phyloP scores from a whole-genome alignment of 2,797 vertebrate genomes.

The Valencia hispanica region DNA sequence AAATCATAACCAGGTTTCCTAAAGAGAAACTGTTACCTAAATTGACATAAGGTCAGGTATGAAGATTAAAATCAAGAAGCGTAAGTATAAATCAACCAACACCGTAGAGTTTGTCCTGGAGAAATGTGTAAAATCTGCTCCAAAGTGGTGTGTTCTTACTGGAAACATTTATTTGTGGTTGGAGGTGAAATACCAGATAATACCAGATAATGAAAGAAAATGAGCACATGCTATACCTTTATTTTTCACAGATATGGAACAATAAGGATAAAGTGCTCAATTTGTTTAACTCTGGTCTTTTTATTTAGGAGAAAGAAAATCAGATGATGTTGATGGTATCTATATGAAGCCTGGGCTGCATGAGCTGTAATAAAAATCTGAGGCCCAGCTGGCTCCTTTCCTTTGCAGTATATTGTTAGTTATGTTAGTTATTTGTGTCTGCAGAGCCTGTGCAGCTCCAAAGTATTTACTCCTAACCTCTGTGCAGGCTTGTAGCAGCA shows the following conservation, averaged over 20 bases:
- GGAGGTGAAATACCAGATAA: neutral
- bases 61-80: neutral
- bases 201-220: neutral
- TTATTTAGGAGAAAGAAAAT: neutral
- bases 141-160: neutral
- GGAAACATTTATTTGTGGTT: neutral
- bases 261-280: neutral
- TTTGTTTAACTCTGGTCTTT: neutral
- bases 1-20: neutral
- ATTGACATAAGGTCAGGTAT: neutral
- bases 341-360: neutral
- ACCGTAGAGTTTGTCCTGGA: neutral
- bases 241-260: neutral
- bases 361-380: neutral
- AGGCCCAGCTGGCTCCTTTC: slow-evolving; percentile 38
- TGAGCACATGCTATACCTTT: neutral
- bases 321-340: neutral
- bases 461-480: slow-evolving; percentile 69
- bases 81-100: neutral
- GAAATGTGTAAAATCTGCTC: neutral
- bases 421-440: slow-evolving; percentile 60
- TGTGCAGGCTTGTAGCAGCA: slow-evolving; percentile 66
- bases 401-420: slow-evolving; percentile 43
- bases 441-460: slow-evolving; percentile 34
- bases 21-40: neutral